These are phyloP conservation scores for Spea hammondii DNA, from an alignment of 2,797 vertebrate species.

Conservation along the genomic window DNA sequence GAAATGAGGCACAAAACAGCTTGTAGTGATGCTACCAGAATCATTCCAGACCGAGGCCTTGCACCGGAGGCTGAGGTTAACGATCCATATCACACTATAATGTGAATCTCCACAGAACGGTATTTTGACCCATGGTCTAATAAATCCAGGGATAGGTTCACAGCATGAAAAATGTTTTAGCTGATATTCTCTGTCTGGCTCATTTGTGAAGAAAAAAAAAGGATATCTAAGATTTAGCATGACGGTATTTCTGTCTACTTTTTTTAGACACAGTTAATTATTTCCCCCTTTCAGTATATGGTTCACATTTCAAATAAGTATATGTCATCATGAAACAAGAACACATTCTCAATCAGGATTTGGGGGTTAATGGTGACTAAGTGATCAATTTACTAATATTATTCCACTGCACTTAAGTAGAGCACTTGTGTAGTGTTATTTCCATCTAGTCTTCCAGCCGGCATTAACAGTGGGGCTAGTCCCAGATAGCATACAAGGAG, in stretches of 20 bases:
- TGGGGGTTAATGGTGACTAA: too few relatives aligned
- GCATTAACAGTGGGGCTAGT: too few relatives aligned
- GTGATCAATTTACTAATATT: too few relatives aligned
- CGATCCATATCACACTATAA: slow-evolving; percentile 20
- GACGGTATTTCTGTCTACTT: not conserved
- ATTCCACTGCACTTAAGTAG: too few relatives aligned
- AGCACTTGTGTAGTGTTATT: too few relatives aligned
- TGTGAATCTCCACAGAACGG: slow-evolving; percentile 7
- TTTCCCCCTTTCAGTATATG: too few relatives aligned
- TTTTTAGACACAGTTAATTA: not conserved
- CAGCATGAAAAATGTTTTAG: slow-evolving; percentile 5
- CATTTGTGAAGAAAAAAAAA: not conserved
- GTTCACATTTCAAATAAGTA: too few relatives aligned
- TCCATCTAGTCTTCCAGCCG: too few relatives aligned
- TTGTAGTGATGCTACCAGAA: not conserved
- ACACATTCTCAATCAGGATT: too few relatives aligned
- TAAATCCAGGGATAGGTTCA: slow-evolving; percentile 1
- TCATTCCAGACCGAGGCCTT: not conserved
- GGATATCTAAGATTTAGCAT: not conserved
- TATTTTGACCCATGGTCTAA: slow-evolving; percentile 18
- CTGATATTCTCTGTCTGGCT: not conserved
- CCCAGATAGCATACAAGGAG: too few relatives aligned
- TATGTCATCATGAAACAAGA: too few relatives aligned
- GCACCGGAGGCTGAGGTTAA: not conserved
- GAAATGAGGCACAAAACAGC: not conserved